Evolutionary conservation across 2,113 vertebrate genomes (phyloP).

Genomic region (Epinephelus cyanopodus): DNA sequence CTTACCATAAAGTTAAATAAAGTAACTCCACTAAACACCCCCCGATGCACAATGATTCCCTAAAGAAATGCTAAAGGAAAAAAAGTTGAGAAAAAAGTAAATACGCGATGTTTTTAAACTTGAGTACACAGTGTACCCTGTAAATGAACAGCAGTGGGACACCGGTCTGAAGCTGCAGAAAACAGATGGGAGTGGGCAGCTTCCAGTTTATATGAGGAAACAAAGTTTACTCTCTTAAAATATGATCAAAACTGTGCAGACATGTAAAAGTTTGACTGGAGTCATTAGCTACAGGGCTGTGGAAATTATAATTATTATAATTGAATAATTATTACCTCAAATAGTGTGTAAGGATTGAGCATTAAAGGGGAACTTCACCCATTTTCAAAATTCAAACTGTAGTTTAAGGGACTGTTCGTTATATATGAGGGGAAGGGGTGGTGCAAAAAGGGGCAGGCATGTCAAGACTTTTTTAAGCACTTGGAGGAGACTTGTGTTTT

Average conservation of each 20-base stretch:
- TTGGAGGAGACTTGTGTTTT: too few relatives aligned
- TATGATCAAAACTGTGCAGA: background rate
- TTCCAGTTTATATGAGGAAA: background rate
- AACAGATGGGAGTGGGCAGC: background rate
- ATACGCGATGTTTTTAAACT: background rate
- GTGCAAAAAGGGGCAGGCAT: too few relatives aligned
- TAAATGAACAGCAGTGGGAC: background rate
- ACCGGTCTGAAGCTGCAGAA: background rate
- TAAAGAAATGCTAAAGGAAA: background rate
- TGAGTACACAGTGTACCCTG: constrained; percentile 20
- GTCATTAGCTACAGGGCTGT: background rate
- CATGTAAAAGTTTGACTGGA: background rate
- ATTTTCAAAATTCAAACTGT: too few relatives aligned
- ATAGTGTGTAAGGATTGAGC: background rate
- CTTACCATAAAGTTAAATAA: background rate
- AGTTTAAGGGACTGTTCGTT: too few relatives aligned
- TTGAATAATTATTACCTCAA: background rate
- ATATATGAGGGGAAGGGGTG: too few relatives aligned
- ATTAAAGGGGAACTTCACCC: too few relatives aligned
- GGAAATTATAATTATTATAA: too few relatives aligned
- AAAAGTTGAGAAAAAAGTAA: background rate
- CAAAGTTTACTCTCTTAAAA: background rate
- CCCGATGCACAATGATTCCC: background rate
- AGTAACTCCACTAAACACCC: background rate
- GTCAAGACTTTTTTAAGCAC: too few relatives aligned